Conservation (phyloP, 2,888 invertebrate species). For the Xestia ashworthii region DNA sequence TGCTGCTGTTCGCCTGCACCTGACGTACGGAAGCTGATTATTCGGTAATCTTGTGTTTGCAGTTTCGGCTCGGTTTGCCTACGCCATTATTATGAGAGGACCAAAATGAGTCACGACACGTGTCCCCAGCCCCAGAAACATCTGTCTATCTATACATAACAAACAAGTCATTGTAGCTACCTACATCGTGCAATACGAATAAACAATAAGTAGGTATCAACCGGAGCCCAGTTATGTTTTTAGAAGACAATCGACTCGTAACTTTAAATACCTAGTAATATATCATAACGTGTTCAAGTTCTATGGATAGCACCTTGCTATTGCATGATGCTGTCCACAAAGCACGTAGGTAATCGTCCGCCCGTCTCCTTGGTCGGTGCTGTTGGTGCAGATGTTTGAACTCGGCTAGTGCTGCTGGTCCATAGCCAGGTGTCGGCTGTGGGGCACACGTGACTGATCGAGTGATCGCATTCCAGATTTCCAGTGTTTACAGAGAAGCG, state of each 20-base stretch:
- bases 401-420: not conserved
- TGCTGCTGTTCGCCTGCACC: not conserved
- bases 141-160: not conserved
- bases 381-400: not conserved
- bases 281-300: not conserved
- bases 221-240: not conserved
- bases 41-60: not conserved
- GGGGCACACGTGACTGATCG: not conserved
- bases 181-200: not conserved
- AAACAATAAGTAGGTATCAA: conserved; percentile 5
- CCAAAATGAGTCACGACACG: not conserved
- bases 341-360: not conserved
- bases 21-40: not conserved
- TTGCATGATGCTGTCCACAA: not conserved
- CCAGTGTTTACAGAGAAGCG: not conserved
- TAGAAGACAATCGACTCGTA: not conserved
- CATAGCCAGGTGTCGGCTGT: not conserved
- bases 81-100: not conserved
- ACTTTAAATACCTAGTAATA: not conserved
- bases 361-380: not conserved
- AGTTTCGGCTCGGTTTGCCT: not conserved
- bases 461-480: not conserved
- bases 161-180: not conserved
- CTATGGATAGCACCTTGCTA: not conserved
- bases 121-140: not conserved